Evolutionary conservation across 2,113 vertebrate genomes (phyloP).

Genomic region (Dendrocopos noguchii): DNA sequence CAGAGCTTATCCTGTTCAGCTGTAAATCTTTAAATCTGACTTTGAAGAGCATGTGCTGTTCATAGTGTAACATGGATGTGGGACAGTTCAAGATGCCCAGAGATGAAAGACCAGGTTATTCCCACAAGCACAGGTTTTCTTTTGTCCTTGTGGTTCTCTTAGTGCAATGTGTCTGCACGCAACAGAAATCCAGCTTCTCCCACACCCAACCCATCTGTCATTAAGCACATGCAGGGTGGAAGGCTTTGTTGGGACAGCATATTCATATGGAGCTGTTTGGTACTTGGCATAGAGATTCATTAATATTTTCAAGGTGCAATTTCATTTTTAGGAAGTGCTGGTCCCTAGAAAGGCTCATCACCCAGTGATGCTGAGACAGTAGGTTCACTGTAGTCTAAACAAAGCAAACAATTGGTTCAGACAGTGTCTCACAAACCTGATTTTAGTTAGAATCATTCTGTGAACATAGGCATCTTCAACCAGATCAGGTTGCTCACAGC

Average conservation of each 20-base stretch:
- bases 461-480: neutral
- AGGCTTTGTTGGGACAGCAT: neutral
- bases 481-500: neutral
- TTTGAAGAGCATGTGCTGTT: neutral
- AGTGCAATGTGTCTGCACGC: neutral
- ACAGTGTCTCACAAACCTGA: neutral
- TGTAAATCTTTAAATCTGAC: conserved; percentile 36
- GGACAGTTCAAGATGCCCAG: neutral
- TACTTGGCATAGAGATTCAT: neutral
- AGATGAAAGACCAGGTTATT: neutral
- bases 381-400: neutral
- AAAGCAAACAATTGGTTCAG: neutral
- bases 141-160: neutral
- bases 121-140: neutral
- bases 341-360: neutral
- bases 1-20: neutral
- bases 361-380: neutral
- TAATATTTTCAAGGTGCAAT: neutral
- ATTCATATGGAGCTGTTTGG: neutral
- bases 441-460: neutral
- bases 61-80: neutral
- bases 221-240: neutral
- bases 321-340: neutral
- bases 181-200: neutral
- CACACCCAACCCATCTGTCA: neutral